These are phyloP conservation scores for Cerceris rybyensis DNA, from an alignment of 2,888 invertebrate species.

Conservation along the genomic window DNA sequence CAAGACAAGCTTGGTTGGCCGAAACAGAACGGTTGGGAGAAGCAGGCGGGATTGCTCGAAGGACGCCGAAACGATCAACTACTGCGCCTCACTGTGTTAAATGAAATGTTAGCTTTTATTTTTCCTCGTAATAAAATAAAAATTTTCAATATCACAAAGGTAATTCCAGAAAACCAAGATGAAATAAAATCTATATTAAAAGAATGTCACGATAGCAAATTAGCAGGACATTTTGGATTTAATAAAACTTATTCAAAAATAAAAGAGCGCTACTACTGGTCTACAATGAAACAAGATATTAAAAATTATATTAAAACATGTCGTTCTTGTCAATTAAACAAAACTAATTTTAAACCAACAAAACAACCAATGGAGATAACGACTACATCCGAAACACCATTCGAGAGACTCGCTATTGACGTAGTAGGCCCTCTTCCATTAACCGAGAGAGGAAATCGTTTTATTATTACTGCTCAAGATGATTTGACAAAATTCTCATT, in stretches of 20 bases:
- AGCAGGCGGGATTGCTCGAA: no score
- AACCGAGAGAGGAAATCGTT: conserved; percentile 3
- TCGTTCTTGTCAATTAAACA: conserved; percentile 11
- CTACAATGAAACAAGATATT: no score
- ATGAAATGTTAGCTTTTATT: conserved; percentile 25
- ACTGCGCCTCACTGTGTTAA: no score
- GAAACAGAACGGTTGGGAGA: no score
- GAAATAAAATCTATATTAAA: neutral
- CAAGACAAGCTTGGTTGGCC: no score
- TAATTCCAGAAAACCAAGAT: neutral
- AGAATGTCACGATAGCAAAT: neutral
- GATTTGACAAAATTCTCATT: conserved; percentile 23
- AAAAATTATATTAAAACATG: conserved; percentile 1
- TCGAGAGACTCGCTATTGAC: conserved; percentile 14
- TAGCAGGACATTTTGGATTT: conserved; percentile 15
- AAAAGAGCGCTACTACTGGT: conserved; percentile 4
- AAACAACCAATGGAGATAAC: conserved; percentile 29
- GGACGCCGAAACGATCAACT: no score
- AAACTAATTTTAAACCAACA: conserved; percentile 20
- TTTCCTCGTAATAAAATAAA: conserved; percentile 10
- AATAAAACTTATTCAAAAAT: conserved; percentile 10
- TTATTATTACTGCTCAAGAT: conserved; percentile 18
- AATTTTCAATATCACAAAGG: neutral
- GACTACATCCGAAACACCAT: neutral
- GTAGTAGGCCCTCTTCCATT: conserved; percentile 16